These are phyloP conservation scores for Phylloscopus whistleri DNA, from an alignment of 2,113 vertebrate genomes.

Conservation along the genomic window DNA sequence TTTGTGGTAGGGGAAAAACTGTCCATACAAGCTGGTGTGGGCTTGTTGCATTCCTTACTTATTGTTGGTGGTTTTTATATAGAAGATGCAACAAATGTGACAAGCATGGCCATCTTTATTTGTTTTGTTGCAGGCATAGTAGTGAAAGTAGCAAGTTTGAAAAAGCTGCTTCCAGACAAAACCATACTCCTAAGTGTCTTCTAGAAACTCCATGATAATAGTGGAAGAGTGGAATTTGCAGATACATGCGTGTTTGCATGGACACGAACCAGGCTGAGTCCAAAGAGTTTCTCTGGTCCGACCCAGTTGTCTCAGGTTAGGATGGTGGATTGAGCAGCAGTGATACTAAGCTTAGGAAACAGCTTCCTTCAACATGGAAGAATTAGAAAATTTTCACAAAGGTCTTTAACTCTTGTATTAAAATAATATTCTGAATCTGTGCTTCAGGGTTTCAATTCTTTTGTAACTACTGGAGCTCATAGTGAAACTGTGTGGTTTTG, in stretches of 20 bases:
- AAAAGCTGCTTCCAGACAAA: not conserved
- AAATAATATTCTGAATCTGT: not conserved
- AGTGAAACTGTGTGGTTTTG: not conserved
- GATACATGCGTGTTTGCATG: not conserved
- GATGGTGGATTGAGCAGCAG: not conserved
- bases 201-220: not conserved
- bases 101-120: not conserved
- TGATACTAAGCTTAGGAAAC: not conserved
- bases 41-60: not conserved
- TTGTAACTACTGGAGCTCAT: not conserved
- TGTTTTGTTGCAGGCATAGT: not conserved
- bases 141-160: not conserved
- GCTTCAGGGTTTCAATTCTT: not conserved
- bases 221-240: not conserved
- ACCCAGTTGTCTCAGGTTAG: not conserved
- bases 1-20: not conserved
- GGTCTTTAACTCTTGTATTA: not conserved
- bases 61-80: not conserved
- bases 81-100: not conserved
- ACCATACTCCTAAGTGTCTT: not conserved
- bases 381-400: not conserved
- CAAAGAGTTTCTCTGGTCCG: not conserved
- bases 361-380: not conserved
- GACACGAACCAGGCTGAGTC: not conserved
- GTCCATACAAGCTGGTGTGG: not conserved